Conservation (phyloP, 1,140 invertebrate species). For the Leptopilina clavipes region DNA sequence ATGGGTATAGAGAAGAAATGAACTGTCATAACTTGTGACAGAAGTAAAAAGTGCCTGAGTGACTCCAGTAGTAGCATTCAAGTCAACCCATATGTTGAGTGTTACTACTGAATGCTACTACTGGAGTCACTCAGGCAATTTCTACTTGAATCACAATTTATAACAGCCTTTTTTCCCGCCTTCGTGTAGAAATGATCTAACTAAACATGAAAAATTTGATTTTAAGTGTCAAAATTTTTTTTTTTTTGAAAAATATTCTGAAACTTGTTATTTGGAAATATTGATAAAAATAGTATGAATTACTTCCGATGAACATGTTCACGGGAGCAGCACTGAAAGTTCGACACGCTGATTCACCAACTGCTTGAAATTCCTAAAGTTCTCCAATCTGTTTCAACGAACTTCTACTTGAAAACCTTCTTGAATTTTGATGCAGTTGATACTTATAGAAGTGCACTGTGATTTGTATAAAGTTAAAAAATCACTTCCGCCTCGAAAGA, state of each 20-base stretch:
- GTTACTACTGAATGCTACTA: no score
- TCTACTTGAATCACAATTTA: no score
- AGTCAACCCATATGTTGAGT: no score
- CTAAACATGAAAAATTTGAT: no score
- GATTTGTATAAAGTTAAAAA: conserved; percentile 23
- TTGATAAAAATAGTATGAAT: conserved; percentile 5
- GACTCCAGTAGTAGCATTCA: no score
- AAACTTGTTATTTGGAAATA: neutral
- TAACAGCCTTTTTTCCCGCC: no score
- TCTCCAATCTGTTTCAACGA: conserved; percentile 26
- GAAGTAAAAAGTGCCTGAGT: no score
- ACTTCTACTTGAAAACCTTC: conserved; percentile 29
- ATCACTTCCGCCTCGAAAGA: neutral
- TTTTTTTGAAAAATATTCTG: neutral
- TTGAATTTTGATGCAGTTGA: conserved; percentile 29
- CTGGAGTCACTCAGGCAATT: no score
- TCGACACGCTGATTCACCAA: conserved; percentile 22
- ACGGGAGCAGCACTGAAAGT: neutral
- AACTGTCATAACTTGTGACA: no score
- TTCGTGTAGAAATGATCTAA: no score
- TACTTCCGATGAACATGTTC: conserved; percentile 1
- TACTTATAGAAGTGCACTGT: conserved; percentile 11
- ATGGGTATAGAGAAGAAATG: no score
- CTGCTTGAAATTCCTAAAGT: conserved; percentile 31
- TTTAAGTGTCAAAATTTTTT: no score